Evolutionary conservation across 2,113 vertebrate species (phyloP).

Genomic region (Cryptotis parvus): DNA sequence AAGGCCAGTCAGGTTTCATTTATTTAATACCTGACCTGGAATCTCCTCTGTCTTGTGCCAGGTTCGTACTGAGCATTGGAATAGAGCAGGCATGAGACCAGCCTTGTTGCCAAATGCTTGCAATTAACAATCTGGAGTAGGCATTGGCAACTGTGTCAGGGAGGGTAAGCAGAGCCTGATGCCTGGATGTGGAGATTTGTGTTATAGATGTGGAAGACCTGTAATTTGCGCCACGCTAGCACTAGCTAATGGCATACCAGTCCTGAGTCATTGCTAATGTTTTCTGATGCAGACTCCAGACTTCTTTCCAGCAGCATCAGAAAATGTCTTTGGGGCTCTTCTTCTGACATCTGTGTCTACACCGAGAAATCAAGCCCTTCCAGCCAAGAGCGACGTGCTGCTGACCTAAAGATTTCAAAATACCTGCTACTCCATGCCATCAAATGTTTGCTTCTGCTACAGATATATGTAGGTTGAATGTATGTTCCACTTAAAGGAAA

Average conservation of each 20-base stretch:
- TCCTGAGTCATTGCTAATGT: not conserved
- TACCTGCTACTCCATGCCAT: not conserved
- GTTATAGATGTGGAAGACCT: too few relatives aligned
- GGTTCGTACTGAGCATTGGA: not conserved
- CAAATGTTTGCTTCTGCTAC: constrained; percentile 1
- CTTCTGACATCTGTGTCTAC: too few relatives aligned
- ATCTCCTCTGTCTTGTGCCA: not conserved
- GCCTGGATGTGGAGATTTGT: too few relatives aligned
- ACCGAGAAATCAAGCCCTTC: not conserved
- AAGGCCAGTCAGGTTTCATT: too few relatives aligned
- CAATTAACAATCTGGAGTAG: not conserved
- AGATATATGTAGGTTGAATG: not conserved
- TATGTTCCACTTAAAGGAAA: constrained; percentile 32
- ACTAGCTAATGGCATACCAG: too few relatives aligned
- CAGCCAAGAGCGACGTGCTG: not conserved
- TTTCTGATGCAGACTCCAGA: too few relatives aligned
- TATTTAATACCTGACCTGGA: not conserved
- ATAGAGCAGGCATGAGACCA: not conserved
- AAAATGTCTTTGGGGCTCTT: not conserved
- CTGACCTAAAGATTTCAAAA: not conserved
- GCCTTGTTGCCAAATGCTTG: not conserved
- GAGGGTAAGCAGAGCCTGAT: too few relatives aligned
- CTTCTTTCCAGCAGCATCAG: not conserved
- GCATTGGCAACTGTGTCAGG: not conserved
- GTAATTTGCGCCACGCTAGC: too few relatives aligned